Conservation (phyloP, 2,888 invertebrate genomes). For the Pediacus dermestoides region DNA sequence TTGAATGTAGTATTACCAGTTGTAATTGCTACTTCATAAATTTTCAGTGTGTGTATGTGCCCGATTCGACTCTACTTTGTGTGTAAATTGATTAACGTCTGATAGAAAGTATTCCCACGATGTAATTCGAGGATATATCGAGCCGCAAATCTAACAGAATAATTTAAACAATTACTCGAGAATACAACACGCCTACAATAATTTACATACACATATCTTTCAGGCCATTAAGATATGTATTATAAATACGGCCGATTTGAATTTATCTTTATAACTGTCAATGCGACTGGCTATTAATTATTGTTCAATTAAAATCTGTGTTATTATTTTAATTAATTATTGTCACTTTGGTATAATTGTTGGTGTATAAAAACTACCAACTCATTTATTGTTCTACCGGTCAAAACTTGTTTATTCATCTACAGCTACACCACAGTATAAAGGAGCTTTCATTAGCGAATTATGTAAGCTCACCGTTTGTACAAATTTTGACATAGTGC, state of each 20-base stretch:
- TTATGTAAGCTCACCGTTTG: too few species aligned
- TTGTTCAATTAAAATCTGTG: conserved; percentile 26
- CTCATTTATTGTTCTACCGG: too few species aligned
- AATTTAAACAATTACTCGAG: conserved; percentile 36
- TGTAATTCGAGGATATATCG: conserved; percentile 28
- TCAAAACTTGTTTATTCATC: too few species aligned
- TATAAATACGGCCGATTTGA: conserved; percentile 25
- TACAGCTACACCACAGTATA: too few species aligned
- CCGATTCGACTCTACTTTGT: conserved; percentile 9
- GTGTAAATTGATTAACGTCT: conserved; percentile 30
- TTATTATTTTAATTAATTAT: conserved; percentile 20
- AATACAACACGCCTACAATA: conserved; percentile 37
- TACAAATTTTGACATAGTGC: too few species aligned
- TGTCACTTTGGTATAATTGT: conserved; percentile 9
- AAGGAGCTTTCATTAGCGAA: too few species aligned
- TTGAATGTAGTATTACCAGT: too few species aligned
- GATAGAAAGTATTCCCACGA: conserved; percentile 39
- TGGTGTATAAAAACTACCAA: too few species aligned
- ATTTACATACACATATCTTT: conserved; percentile 39
- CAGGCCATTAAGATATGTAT: conserved; percentile 26
- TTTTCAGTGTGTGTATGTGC: conserved; percentile 6
- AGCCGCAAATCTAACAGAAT: conserved; percentile 31
- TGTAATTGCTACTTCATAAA: conserved; percentile 7
- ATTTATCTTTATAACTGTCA: conserved; percentile 23
- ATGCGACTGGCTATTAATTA: conserved; percentile 24